Percentiles rank a stretch among this genome's conserved stretches.
Evolutionary conservation across 1,140 invertebrate species (phyloP).

Genomic region (Bacillus rossius): DNA sequence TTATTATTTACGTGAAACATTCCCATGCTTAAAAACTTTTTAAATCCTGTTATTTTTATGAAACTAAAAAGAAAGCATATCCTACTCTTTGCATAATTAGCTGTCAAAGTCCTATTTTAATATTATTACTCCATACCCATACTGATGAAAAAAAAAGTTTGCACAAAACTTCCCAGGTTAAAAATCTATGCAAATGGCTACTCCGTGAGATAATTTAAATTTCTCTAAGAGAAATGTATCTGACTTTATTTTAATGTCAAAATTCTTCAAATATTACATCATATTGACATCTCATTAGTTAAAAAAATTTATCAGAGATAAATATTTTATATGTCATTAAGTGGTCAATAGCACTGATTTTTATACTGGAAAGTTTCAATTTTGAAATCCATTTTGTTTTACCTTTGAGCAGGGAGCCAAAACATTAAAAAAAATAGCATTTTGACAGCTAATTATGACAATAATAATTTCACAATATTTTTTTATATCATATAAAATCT

Average conservation of each 20-base stretch:
- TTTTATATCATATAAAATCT: not conserved
- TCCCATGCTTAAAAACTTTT: too few relatives aligned
- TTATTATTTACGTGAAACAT: too few relatives aligned
- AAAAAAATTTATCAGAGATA: not conserved
- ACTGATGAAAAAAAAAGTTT: too few relatives aligned
- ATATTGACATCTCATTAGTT: not conserved
- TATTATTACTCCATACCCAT: too few relatives aligned
- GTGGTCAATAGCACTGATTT: not conserved
- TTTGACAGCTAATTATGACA: not conserved
- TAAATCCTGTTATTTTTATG: too few relatives aligned
- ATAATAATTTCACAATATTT: not conserved
- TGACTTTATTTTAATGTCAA: not conserved
- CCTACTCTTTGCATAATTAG: too few relatives aligned
- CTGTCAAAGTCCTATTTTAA: too few relatives aligned
- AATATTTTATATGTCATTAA: not conserved
- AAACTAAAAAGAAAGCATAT: too few relatives aligned
- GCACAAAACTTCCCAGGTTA: too few relatives aligned
- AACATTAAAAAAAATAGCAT: not conserved
- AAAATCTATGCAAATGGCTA: too few relatives aligned
- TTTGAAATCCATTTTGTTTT: not conserved
- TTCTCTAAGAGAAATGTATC: too few relatives aligned
- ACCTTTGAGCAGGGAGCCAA: not conserved
- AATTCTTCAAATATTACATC: not conserved
- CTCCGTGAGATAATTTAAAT: too few relatives aligned
- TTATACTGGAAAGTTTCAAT: not conserved